A percentile compares a stretch with the other conserved stretches of the same genome.
phyloP scores from a whole-genome alignment of 1,140 invertebrate genomes.

The Popillia japonica region DNA sequence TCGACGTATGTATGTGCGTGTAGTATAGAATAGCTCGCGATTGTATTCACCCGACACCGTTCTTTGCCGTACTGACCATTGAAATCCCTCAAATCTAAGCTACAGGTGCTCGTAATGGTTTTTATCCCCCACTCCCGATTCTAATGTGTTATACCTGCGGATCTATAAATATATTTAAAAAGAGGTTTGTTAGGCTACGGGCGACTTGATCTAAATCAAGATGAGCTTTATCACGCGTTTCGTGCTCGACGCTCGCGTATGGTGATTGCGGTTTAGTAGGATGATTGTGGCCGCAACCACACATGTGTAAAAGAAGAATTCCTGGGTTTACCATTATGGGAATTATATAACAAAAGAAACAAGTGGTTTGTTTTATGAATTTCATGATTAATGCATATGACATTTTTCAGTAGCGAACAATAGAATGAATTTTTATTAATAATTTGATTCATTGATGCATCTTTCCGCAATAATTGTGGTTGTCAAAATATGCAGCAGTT shows the following conservation, averaged over 20 bases:
- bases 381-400: no score
- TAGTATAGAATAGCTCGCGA: neutral
- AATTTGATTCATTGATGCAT: no score
- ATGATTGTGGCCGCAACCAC: neutral
- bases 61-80: conserved; percentile 26
- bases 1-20: neutral
- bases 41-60: neutral
- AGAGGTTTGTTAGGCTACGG: neutral
- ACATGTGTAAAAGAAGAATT: no score
- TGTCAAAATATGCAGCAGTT: no score
- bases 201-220: neutral
- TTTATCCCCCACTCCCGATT: neutral
- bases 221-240: neutral
- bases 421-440: no score
- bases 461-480: no score
- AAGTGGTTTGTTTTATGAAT: no score
- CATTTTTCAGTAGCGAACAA: no score
- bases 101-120: neutral
- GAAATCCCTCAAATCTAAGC: conserved; percentile 7
- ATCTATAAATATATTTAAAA: neutral
- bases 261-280: neutral
- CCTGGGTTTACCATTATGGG: no score
- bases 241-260: neutral
- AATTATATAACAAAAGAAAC: no score
- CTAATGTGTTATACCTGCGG: neutral